phyloP scores from a whole-genome alignment of 2,888 invertebrate species.

The Galeopsomyia nigrocyanea region DNA sequence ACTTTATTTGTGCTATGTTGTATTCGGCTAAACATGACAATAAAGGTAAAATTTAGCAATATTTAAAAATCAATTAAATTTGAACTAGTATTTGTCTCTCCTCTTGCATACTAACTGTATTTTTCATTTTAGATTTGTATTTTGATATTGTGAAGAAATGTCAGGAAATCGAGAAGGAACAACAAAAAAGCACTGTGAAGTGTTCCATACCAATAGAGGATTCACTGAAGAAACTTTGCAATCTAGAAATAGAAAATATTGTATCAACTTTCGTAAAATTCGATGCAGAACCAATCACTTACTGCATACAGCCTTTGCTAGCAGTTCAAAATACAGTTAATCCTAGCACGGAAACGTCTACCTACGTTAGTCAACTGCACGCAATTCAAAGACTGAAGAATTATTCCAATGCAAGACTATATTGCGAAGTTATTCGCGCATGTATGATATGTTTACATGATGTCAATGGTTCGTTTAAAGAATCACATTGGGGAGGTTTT shows the following conservation, averaged over 20 bases:
- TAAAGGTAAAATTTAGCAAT: conserved; percentile 72
- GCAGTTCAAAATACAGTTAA: conserved; percentile 88
- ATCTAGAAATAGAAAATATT: conserved; percentile 76
- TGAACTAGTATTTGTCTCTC: background rate
- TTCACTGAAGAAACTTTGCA: conserved; percentile 74
- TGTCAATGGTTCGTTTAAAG: conserved; percentile 85
- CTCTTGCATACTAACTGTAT: conserved; percentile 13
- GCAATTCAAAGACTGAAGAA: conserved; percentile 89
- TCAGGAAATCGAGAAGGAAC: conserved; percentile 77
- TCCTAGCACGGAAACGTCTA: conserved; percentile 86
- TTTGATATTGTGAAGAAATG: conserved; percentile 82
- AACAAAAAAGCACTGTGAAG: conserved; percentile 74
- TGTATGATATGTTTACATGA: conserved; percentile 92
- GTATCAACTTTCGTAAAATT: conserved; percentile 70
- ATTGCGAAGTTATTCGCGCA: conserved; percentile 90
- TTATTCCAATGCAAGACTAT: conserved; percentile 83
- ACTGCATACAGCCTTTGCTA: conserved; percentile 84
- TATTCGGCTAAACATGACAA: conserved; percentile 87
- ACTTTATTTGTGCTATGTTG: conserved; percentile 86
- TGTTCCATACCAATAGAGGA: conserved; percentile 74
- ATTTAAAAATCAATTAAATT: background rate
- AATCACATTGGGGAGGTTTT: conserved; percentile 94
- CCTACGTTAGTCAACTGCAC: conserved; percentile 84
- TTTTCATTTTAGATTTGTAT: conserved; percentile 68
- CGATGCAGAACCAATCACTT: conserved; percentile 77